Conservation (phyloP, 2,797 vertebrate genomes). For the Malurus leucopterus region DNA sequence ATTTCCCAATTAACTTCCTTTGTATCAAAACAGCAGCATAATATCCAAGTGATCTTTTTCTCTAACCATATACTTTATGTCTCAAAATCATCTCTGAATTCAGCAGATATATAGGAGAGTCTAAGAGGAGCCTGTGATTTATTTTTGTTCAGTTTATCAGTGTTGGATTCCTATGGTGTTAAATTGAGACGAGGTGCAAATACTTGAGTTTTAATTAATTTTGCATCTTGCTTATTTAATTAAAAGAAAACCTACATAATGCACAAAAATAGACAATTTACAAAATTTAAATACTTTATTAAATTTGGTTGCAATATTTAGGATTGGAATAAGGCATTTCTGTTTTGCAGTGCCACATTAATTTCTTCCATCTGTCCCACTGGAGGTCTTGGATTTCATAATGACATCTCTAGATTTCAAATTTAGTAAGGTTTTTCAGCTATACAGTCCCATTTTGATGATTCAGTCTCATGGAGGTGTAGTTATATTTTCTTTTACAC, state of each 20-base stretch:
- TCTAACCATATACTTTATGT: accelerated
- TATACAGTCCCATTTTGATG: neutral
- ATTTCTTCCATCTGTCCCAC: neutral
- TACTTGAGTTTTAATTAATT: neutral
- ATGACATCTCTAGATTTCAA: neutral
- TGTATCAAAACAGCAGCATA: neutral
- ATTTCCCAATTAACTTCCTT: neutral
- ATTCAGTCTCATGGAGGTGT: neutral
- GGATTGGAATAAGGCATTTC: neutral
- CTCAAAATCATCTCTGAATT: neutral
- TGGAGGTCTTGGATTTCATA: neutral
- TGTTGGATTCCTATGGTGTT: neutral
- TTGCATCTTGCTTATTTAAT: neutral
- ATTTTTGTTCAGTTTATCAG: neutral
- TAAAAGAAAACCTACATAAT: neutral
- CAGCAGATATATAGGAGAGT: neutral
- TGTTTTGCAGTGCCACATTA: neutral
- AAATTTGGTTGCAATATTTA: neutral
- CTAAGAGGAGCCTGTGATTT: neutral
- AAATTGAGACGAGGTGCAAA: neutral
- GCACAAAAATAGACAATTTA: neutral
- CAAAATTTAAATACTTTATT: neutral
- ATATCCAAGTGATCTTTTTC: neutral
- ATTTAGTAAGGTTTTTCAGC: neutral
- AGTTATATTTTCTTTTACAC: neutral